phyloP scores from a whole-genome alignment of 2,113 vertebrate species.

The Bubalus kerabau region DNA sequence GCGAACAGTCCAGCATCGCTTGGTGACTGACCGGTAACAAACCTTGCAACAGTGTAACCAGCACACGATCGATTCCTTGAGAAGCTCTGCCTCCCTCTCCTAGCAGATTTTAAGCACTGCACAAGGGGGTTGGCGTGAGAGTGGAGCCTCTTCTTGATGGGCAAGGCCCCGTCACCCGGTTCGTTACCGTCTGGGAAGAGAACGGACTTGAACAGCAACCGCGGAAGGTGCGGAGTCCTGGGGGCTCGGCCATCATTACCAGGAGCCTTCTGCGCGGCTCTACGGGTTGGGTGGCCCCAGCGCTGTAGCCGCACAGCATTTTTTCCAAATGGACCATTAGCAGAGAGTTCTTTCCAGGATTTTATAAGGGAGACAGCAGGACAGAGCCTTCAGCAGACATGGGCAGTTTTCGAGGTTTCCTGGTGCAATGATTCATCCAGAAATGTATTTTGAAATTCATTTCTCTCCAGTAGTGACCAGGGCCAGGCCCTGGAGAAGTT shows the following conservation, averaged over 20 bases:
- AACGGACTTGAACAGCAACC: rapidly evolving
- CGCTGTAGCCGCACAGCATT: rapidly evolving
- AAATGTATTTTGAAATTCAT: neutral
- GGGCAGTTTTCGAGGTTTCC: neutral
- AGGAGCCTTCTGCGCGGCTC: neutral
- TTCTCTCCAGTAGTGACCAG: neutral
- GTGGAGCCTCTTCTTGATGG: too few species aligned
- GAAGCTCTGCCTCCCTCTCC: too few species aligned
- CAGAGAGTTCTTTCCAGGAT: neutral
- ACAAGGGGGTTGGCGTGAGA: rapidly evolving
- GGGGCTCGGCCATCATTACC: rapidly evolving
- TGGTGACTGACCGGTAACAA: rapidly evolving
- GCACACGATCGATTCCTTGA: rapidly evolving
- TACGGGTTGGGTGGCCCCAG: neutral
- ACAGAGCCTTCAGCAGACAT: neutral
- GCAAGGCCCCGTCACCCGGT: neutral
- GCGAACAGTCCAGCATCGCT: neutral
- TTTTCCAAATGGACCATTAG: rapidly evolving
- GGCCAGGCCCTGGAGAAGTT: too few species aligned
- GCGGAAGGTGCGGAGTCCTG: neutral
- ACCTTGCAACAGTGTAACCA: too few species aligned
- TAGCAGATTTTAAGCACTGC: rapidly evolving
- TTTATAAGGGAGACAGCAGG: neutral
- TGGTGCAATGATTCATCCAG: neutral
- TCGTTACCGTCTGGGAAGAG: neutral